Base-by-base conservation (phyloP, 2,113 vertebrate genomes). In the Petrocephalus microphthalmus region DNA sequence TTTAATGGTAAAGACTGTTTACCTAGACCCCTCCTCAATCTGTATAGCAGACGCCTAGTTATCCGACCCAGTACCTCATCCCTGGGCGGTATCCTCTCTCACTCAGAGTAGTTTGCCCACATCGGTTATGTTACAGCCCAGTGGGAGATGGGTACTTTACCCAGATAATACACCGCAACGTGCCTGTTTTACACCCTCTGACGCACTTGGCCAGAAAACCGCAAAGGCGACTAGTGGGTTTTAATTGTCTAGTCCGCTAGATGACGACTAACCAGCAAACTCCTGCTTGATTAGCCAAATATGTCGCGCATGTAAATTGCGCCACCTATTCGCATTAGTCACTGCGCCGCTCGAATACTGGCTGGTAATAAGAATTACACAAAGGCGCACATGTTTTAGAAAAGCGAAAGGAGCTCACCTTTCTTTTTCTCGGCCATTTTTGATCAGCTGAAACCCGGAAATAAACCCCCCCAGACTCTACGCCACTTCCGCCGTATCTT, bases 351-450 rank as follows among this genome's bases (percentile, higher is more conserved):
- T 13, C 20, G 19, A 83, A 49, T 8, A 83, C 81, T n/a, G 22
- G 10, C 7, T 22, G 33, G 49, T n/a, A 83, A 83, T 45, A n/a
- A 25, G n/a, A 53, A 81, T 54, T 37, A 81, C 71, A 25, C 22
- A 81, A 42, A 37, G 3, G 7, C 51, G 25, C 5, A 88, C 29
- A 37, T 52, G 10, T 33, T 82, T 42, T 29, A 8, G 0, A 29
- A 22, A 42, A 78, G 33, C 2, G 45, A 64, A 88, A 22, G 5
- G 4, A 11, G 3, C 92, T 89, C 88, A 92, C 92, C 92, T 89
- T 89, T 91, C 67, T 88, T 89, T 85, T 88, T 90, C 42, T 89
- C 91, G 5, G 91, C 89, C 92, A 93, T 93, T 83, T 91, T 90
- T 54, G 13, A 33, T 54, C 5, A 52, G 37, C 10, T 10, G 20